phyloP scores from a whole-genome alignment of 1,140 invertebrate species.

The Ericerus pela region DNA sequence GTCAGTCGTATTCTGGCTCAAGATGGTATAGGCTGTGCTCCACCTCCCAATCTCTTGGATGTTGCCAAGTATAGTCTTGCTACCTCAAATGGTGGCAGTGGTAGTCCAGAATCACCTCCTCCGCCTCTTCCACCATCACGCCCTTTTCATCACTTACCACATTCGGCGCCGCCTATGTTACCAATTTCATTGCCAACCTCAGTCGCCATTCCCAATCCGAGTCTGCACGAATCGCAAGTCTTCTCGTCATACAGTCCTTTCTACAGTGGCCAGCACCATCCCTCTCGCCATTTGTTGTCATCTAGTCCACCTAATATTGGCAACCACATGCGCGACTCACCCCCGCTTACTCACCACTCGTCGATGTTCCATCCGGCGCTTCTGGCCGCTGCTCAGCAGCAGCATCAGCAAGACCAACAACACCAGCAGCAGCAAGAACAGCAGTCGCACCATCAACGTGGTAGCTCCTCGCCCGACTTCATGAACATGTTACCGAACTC shows the following conservation, averaged over 20 bases:
- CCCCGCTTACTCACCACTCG: slow-evolving; percentile 27
- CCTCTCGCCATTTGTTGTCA: slow-evolving; percentile 23
- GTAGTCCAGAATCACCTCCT: too few relatives aligned
- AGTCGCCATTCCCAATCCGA: slow-evolving; percentile 90
- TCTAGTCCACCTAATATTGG: slow-evolving; percentile 25
- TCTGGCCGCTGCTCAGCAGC: slow-evolving; percentile 52
- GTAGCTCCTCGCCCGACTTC: slow-evolving; percentile 56
- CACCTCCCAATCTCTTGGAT: too few relatives aligned
- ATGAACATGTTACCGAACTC: slow-evolving; percentile 52
- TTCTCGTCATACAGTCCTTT: slow-evolving; percentile 80
- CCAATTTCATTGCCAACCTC: slow-evolving; percentile 76
- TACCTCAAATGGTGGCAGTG: too few relatives aligned
- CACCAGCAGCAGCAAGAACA: too few relatives aligned
- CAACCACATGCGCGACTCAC: slow-evolving; percentile 21
- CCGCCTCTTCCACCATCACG: slow-evolving; percentile 58
- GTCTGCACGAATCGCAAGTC: slow-evolving; percentile 84
- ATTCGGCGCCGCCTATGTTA: slow-evolving; percentile 67
- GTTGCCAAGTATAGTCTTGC: slow-evolving; percentile 32
- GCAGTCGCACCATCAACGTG: too few relatives aligned
- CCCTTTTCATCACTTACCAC: too few relatives aligned
- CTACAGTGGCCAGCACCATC: slow-evolving; percentile 44
- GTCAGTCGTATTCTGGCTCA: slow-evolving; percentile 70
- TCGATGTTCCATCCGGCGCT: slow-evolving; percentile 51
- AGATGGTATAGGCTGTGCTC: slow-evolving; percentile 44
- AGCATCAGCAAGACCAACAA: too few relatives aligned